Conservation (phyloP, 2,888 invertebrate species). For the Leptarthrus brevirostris region DNA sequence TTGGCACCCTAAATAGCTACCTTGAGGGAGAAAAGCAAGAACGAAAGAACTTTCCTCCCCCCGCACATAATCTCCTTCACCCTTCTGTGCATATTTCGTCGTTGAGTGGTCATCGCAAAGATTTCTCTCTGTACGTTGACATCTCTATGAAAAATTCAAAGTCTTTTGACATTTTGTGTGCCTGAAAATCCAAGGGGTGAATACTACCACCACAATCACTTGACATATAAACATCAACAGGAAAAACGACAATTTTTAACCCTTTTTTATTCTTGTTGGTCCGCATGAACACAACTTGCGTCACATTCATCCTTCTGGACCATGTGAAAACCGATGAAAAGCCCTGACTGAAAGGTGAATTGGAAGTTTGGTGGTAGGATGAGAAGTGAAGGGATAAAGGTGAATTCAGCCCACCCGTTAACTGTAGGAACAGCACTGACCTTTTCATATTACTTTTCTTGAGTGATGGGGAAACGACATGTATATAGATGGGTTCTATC, state of each 20-base stretch:
- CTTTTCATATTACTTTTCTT: conserved; percentile 25
- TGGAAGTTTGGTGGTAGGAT: not conserved
- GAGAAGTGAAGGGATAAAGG: not conserved
- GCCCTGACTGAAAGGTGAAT: conserved; percentile 38
- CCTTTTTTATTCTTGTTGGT: conserved; percentile 8
- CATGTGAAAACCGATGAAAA: conserved; percentile 39
- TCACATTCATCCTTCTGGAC: conserved; percentile 40
- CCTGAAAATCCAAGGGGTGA: conserved; percentile 33
- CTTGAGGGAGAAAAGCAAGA: conserved; percentile 7
- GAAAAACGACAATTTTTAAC: conserved; percentile 36
- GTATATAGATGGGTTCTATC: not conserved
- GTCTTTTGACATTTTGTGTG: conserved; percentile 43
- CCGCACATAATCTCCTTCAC: not conserved
- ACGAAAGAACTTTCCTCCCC: not conserved
- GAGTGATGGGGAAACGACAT: conserved; percentile 13
- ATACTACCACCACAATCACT: conserved; percentile 44
- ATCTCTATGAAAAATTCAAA: conserved; percentile 48
- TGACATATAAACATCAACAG: conserved; percentile 45
- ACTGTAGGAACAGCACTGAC: conserved; percentile 22
- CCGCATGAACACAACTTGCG: conserved; percentile 2
- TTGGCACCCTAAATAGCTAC: conserved; percentile 35
- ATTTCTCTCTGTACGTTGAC: conserved; percentile 26
- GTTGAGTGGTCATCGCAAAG: conserved; percentile 31
- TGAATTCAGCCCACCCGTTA: conserved; percentile 21
- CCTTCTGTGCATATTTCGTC: not conserved